These are phyloP conservation scores for Amiota minor DNA, from an alignment of 2,888 invertebrate species.

Conservation along the genomic window DNA sequence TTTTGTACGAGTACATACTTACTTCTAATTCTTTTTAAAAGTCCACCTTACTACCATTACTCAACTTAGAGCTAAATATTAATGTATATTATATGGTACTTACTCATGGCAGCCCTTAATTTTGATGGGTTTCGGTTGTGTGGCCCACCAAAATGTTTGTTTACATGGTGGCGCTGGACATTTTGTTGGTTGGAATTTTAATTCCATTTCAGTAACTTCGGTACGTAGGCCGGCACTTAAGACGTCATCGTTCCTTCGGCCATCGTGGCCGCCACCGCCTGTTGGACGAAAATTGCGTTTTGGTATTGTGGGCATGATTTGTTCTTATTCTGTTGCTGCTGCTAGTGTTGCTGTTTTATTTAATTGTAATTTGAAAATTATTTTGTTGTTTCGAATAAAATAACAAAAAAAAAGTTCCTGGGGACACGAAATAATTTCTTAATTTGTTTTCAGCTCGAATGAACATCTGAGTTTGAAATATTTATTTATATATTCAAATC, in stretches of 20 bases:
- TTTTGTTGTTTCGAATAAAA: conserved; percentile 1
- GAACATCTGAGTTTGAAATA: conserved; percentile 14
- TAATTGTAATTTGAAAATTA: conserved; percentile 7
- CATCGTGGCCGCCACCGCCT: conserved; percentile 39
- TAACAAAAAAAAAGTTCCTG: conserved; percentile 4
- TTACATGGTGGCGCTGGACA: conserved; percentile 69
- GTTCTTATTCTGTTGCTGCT: not conserved
- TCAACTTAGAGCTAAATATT: not conserved
- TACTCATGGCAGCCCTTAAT: conserved; percentile 67
- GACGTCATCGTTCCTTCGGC: conserved; percentile 38
- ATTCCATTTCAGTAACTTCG: conserved; percentile 64
- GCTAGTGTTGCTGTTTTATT: conserved; percentile 33
- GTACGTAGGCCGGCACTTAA: conserved; percentile 46
- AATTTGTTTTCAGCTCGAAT: not conserved
- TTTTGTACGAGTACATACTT: not conserved
- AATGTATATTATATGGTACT: conserved; percentile 40
- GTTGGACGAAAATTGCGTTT: conserved; percentile 55
- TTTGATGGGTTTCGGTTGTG: conserved; percentile 71
- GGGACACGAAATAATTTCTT: conserved; percentile 21
- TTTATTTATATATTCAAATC: conserved; percentile 4
- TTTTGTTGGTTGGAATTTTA: conserved; percentile 64
- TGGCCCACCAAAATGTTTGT: conserved; percentile 72
- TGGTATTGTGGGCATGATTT: conserved; percentile 65
- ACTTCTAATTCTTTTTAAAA: not conserved
- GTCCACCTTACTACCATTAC: not conserved